Conservation (phyloP, 2,113 vertebrate species). For the Pteruthius melanotis region DNA sequence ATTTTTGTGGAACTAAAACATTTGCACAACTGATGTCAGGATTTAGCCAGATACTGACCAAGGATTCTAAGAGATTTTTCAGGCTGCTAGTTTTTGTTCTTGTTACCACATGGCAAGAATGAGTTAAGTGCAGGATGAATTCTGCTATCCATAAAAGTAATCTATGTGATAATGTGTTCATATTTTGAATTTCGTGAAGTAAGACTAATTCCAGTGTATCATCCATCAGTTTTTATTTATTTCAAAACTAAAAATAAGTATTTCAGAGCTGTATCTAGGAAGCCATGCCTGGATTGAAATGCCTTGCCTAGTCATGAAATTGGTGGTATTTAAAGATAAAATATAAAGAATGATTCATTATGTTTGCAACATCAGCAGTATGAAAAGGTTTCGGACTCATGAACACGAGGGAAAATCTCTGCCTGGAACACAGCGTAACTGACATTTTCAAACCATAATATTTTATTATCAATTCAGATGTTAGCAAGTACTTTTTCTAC, state of each 20-base stretch:
- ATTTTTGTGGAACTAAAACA: neutral
- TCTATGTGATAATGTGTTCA: neutral
- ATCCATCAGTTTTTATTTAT: neutral
- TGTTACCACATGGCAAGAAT: neutral
- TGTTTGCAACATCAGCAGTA: constrained; percentile 22
- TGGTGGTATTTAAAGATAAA: constrained; percentile 6
- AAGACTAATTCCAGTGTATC: neutral
- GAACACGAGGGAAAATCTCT: constrained; percentile 18
- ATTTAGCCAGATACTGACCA: neutral
- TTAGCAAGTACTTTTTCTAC: neutral
- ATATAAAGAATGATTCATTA: constrained; percentile 23
- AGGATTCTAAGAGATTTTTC: neutral
- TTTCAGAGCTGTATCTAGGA: neutral
- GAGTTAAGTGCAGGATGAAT: neutral
- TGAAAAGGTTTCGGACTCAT: constrained; percentile 6
- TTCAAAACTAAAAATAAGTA: neutral
- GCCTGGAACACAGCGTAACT: neutral
- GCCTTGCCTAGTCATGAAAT: neutral
- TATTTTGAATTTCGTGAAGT: neutral
- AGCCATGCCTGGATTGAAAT: neutral
- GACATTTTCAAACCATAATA: constrained; percentile 25
- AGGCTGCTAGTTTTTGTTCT: neutral
- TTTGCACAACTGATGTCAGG: neutral
- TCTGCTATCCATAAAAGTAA: neutral
- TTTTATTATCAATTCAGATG: neutral